phyloP scores from a whole-genome alignment of 2,797 vertebrate species.

The Martes flavigula region DNA sequence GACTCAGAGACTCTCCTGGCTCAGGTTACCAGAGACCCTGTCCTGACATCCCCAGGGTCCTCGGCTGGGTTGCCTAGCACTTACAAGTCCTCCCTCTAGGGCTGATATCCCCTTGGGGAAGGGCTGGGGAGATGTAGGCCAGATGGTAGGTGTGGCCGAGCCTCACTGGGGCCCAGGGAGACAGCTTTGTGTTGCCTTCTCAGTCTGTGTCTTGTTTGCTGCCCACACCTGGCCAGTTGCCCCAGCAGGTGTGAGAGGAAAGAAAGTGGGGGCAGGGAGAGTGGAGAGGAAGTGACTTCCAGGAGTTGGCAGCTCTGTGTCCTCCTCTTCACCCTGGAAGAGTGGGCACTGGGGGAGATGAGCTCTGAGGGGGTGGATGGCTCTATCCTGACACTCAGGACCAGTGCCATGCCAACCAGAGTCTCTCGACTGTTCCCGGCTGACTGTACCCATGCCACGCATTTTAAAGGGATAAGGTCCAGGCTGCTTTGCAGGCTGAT shows the following conservation, averaged over 20 bases:
- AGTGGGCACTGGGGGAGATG: not conserved
- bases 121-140: not conserved
- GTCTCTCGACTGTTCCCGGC: not conserved
- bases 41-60: not conserved
- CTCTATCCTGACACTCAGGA: not conserved
- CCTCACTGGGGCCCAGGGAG: not conserved
- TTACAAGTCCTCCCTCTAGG: conserved; percentile 7
- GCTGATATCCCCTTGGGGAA: not conserved
- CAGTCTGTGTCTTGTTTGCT: not conserved
- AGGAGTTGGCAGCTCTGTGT: not conserved
- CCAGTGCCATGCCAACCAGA: not conserved
- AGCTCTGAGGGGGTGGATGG: not conserved
- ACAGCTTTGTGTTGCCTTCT: conserved; percentile 10
- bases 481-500: conserved; percentile 31
- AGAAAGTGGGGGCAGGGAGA: not conserved
- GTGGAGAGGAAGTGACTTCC: not conserved
- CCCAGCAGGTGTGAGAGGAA: conserved; percentile 36
- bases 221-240: not conserved
- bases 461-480: conserved; percentile 41
- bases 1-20: not conserved
- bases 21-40: not conserved
- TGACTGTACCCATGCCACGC: not conserved
- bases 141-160: not conserved
- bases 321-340: not conserved
- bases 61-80: conserved; percentile 41